Evolutionary conservation across 2,888 invertebrate genomes (phyloP), one percentile per base, ranked within the genome.

Genomic region (Pyrochroa serraticornis): DNA sequence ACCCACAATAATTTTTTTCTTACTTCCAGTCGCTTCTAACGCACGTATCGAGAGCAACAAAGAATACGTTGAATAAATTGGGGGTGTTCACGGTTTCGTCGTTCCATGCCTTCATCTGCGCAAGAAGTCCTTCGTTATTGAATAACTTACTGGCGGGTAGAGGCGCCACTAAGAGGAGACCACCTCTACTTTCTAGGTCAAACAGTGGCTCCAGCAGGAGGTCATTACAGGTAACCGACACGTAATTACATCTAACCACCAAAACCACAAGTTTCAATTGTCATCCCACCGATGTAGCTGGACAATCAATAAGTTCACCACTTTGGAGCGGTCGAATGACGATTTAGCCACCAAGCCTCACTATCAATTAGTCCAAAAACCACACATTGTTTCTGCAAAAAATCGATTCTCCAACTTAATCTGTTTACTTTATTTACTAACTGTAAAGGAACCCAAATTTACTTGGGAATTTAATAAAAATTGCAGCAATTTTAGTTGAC

Each of bases 61-160:
- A 97, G 84, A 91, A 91, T 75, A 95, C 93, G 43, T 83, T 97
- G 74, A 95, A 96, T 83, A 93, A 95, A 78, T 84, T 97, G 75
- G 97, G 97, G 60, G 95, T 97, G 72, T 97, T 97, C 85, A 97
- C 96, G 49, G 97, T 97, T 69, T 97, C 96, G 55, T 96, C 96
- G 66, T 95, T 97, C 84, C 97, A 97, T 81, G 97, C 97, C 67
- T 95, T 96, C 80, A 96, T 97, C 71, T 96, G 96, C 80, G 96
- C 97, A 57, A 88, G 97, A 65, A 95, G 95, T 73, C 97, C 97
- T 35, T 95, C 94, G 53, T 82, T 95, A 71, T 86, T 95, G 67
- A 95, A 94, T 83, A 95, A 95, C 81, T 82, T 95, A 75, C 84
- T 95, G 72, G 93, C 94, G 36, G 94, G 93, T 48, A 86, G 94